These are phyloP conservation scores for Megalops atlanticus DNA, from an alignment of 2,113 vertebrate genomes.

Conservation along the genomic window DNA sequence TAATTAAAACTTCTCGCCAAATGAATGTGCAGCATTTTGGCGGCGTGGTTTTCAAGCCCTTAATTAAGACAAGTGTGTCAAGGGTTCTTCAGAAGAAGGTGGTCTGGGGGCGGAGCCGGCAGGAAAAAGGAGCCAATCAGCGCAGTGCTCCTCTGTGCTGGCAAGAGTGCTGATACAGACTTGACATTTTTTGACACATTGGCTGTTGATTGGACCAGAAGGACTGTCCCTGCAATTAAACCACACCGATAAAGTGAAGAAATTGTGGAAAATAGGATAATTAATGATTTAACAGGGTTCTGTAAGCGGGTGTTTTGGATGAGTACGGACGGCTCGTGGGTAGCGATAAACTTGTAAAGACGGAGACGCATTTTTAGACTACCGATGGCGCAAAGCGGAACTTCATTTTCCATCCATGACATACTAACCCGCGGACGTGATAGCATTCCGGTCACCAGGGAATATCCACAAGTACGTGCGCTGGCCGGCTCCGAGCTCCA, in stretches of 20 bases:
- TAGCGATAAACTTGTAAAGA: conserved; percentile 32
- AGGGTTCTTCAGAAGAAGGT: conserved; percentile 31
- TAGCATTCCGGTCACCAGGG: not conserved
- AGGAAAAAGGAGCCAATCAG: conserved; percentile 50
- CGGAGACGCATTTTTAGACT: not conserved
- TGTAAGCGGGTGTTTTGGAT: conserved; percentile 37
- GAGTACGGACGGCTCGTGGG: conserved; percentile 33
- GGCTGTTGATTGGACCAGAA: conserved; percentile 49
- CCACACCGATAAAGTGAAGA: conserved; percentile 9
- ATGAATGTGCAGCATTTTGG: not conserved
- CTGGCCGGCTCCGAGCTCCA: conserved; percentile 12
- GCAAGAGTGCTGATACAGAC: conserved; percentile 40
- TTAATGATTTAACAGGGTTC: not conserved
- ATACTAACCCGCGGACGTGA: conserved; percentile 66
- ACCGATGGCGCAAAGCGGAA: conserved; percentile 65
- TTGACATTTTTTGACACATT: conserved; percentile 52
- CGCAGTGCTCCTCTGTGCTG: conserved; percentile 29
- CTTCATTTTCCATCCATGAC: conserved; percentile 72
- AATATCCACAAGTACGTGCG: conserved; percentile 23
- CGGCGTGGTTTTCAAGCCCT: not conserved
- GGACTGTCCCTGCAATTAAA: conserved; percentile 52
- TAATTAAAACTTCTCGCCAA: not conserved
- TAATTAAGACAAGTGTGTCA: conserved; percentile 23
- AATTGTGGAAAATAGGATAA: not conserved
- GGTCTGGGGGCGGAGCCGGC: conserved; percentile 58